A percentile compares a stretch with the other conserved stretches of the same genome.
Conservation (phyloP, 2,113 vertebrate genomes). For the Microtus pennsylvanicus region DNA sequence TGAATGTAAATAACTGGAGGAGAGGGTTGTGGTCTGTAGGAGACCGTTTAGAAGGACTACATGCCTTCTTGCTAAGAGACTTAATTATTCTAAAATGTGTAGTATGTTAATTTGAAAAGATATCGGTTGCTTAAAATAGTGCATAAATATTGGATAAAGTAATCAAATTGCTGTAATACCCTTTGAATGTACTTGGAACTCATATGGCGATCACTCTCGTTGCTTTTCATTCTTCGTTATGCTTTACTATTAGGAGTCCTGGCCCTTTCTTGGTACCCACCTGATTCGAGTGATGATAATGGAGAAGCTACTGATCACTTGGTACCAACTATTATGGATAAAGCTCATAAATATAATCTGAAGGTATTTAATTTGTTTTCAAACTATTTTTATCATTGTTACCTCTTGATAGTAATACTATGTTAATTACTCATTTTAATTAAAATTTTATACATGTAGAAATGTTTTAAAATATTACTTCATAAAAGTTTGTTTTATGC, state of each 20-base stretch:
- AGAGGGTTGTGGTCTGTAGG: too few relatives aligned
- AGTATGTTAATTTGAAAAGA: background rate
- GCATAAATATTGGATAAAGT: constrained; percentile 39
- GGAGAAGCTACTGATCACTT: constrained; percentile 92
- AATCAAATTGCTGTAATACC: background rate
- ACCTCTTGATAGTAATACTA: background rate
- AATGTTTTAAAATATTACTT: constrained; percentile 33
- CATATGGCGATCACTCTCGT: background rate
- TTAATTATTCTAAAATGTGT: constrained; percentile 22
- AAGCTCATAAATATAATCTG: constrained; percentile 94
- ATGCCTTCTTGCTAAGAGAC: background rate
- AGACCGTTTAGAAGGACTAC: background rate
- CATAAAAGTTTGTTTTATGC: background rate
- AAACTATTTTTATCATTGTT: background rate
- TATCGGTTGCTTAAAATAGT: background rate
- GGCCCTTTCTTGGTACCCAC: constrained; percentile 97
- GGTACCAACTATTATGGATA: constrained; percentile 93
- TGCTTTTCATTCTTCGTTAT: background rate
- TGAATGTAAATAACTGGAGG: background rate
- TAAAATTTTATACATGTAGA: background rate
- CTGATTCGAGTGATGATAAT: constrained; percentile 92
- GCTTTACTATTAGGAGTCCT: constrained; percentile 91
- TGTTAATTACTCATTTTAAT: background rate
- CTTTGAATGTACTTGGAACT: background rate
- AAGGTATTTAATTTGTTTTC: constrained; percentile 89